A percentile compares a stretch with the other conserved stretches of the same genome.
Conservation (phyloP, 2,113 vertebrate species). For the Caranx ignobilis region DNA sequence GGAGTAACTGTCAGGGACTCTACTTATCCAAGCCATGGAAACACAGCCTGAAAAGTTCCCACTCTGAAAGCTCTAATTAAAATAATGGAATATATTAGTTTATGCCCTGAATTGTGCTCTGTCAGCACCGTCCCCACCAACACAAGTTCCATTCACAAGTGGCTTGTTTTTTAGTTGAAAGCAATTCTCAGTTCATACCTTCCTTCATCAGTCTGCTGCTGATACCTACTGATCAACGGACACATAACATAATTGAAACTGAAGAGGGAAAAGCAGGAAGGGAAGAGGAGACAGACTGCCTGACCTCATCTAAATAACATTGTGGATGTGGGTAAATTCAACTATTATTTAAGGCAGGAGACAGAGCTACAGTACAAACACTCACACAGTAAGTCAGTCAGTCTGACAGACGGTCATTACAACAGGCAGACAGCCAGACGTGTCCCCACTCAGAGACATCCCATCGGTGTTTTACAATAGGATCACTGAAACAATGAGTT, state of each 20-base stretch:
- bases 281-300: constrained; percentile 6
- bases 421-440: neutral
- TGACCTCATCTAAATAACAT: neutral
- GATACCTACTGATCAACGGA: neutral
- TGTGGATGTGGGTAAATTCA: neutral
- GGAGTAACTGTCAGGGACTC: constrained; percentile 21
- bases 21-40: constrained; percentile 44
- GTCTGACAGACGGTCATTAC: neutral
- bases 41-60: constrained; percentile 40
- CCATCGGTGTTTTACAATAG: constrained; percentile 14
- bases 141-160: constrained; percentile 19
- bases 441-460: constrained; percentile 10
- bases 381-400: constrained; percentile 2
- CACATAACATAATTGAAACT: neutral
- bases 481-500: constrained; percentile 54
- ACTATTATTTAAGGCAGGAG: neutral
- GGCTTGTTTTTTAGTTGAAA: neutral
- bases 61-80: constrained; percentile 24
- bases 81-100: constrained; percentile 54
- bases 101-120: constrained; percentile 13
- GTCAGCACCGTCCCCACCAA: constrained; percentile 32
- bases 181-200: too few species aligned
- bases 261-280: neutral
- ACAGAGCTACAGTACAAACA: neutral
- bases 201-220: neutral